phyloP scores from a whole-genome alignment of 2,888 invertebrate genomes.

The Caradrina kadenii region DNA sequence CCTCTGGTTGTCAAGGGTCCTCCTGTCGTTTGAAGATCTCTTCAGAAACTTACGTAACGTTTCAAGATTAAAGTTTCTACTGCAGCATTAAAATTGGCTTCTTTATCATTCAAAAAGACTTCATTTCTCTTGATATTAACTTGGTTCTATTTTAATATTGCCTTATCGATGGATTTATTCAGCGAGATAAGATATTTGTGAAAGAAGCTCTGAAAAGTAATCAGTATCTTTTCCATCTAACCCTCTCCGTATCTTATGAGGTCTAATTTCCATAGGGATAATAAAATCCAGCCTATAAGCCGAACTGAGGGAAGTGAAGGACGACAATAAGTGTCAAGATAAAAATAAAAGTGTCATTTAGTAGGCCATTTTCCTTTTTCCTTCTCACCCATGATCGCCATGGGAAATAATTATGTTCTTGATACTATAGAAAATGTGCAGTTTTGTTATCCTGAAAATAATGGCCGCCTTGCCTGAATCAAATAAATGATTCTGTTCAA shows the following conservation, averaged over 20 bases:
- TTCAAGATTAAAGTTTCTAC: background rate
- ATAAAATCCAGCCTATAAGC: slow-evolving; percentile 9
- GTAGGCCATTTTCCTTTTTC: slow-evolving; percentile 21
- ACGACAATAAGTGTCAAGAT: slow-evolving; percentile 23
- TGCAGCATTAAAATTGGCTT: background rate
- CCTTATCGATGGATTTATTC: background rate
- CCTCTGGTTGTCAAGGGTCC: slow-evolving; percentile 5
- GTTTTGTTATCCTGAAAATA: background rate
- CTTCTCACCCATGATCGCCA: background rate
- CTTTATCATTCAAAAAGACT: background rate
- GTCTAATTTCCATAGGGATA: slow-evolving; percentile 1
- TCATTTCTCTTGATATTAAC: background rate
- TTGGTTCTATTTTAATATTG: slow-evolving; percentile 1
- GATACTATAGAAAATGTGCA: background rate
- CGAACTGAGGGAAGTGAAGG: background rate
- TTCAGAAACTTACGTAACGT: slow-evolving; percentile 15
- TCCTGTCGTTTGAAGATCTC: slow-evolving; percentile 6
- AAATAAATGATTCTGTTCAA: slow-evolving; percentile 10
- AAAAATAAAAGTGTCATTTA: slow-evolving; percentile 31
- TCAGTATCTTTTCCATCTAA: background rate
- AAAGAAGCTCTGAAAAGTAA: background rate
- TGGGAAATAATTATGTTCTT: slow-evolving; percentile 3
- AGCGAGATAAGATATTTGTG: background rate
- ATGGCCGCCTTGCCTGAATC: slow-evolving; percentile 3
- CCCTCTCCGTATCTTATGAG: background rate